phyloP scores from a whole-genome alignment of 2,113 vertebrate species.

The Zapornia atra region DNA sequence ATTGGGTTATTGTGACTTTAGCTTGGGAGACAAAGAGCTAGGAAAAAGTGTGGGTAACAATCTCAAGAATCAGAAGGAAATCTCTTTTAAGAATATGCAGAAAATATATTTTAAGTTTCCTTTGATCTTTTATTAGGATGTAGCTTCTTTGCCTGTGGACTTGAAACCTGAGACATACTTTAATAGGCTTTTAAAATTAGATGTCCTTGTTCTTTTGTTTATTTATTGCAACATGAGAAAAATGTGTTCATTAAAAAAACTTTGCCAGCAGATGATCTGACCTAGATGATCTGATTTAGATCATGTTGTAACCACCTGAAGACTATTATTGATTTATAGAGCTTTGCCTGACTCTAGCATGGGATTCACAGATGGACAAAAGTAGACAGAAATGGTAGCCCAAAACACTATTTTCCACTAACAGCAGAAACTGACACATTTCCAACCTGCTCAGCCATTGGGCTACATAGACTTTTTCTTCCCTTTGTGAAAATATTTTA shows the following conservation, averaged over 20 bases:
- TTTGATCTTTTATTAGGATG: neutral
- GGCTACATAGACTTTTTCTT: neutral
- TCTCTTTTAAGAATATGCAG: neutral
- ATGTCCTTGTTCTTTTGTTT: neutral
- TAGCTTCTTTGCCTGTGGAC: neutral
- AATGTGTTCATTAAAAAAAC: neutral
- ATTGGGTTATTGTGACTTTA: conserved; percentile 20
- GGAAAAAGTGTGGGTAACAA: neutral
- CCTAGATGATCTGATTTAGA: neutral
- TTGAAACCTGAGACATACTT: neutral
- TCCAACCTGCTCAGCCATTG: neutral
- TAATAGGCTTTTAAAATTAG: neutral
- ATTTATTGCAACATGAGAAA: neutral
- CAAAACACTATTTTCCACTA: neutral
- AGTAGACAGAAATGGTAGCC: neutral
- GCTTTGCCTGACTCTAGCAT: neutral
- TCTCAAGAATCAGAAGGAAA: neutral
- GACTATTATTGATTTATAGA: neutral
- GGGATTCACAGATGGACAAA: neutral
- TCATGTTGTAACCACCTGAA: neutral
- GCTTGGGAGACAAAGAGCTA: neutral
- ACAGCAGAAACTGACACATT: neutral
- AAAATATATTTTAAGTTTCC: neutral
- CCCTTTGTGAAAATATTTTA: neutral
- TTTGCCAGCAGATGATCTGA: neutral